Evolutionary conservation across 1,140 invertebrate species (phyloP).

Genomic region (Pollicipes pollicipes): DNA sequence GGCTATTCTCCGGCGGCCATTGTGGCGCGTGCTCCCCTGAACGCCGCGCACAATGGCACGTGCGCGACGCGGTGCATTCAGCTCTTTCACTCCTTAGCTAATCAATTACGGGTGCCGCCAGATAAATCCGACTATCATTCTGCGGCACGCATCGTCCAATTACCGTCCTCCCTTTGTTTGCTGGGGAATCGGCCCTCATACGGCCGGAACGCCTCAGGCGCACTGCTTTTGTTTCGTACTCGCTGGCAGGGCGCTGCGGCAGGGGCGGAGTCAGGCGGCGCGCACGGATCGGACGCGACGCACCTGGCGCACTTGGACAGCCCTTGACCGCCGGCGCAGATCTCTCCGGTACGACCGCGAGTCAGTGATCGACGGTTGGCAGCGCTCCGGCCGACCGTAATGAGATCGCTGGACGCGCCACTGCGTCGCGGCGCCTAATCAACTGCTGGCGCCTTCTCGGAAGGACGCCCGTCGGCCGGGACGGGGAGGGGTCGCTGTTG

Average conservation of each 20-base stretch:
- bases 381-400: no score
- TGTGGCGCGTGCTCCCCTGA: not conserved
- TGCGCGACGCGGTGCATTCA: not conserved
- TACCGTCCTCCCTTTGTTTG: not conserved
- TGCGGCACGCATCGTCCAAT: not conserved
- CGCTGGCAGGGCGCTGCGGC: no score
- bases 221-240: not conserved
- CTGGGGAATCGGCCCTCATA: not conserved
- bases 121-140: not conserved
- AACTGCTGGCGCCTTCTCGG: no score
- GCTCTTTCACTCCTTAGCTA: conserved; percentile 1
- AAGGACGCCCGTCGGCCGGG: no score
- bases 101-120: not conserved
- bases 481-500: no score
- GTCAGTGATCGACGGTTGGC: no score
- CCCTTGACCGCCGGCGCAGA: no score
- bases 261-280: not conserved
- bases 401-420: no score
- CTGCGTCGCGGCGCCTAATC: no score
- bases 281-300: no score
- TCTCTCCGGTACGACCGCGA: no score
- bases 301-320: no score
- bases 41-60: not conserved
- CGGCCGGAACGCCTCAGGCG: not conserved
- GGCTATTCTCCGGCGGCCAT: not conserved